These are phyloP conservation scores for Sciaenops ocellatus DNA, from an alignment of 2,797 vertebrate species.

Conservation along the genomic window DNA sequence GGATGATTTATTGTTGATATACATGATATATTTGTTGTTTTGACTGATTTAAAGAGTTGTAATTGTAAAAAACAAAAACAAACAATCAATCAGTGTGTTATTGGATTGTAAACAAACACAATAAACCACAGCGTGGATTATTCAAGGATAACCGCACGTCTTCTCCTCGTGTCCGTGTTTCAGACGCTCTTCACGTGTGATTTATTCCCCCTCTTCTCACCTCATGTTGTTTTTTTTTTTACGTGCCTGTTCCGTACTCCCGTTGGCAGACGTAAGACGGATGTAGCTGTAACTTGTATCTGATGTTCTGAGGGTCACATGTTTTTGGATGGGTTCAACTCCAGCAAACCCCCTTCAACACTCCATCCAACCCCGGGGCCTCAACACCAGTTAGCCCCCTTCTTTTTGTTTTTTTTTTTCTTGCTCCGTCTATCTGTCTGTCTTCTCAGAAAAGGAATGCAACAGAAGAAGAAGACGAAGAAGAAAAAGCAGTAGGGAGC, in stretches of 20 bases:
- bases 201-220: neutral
- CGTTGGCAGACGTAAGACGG: conserved; percentile 14
- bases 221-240: neutral
- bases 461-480: conserved; percentile 23
- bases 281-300: conserved; percentile 12
- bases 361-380: conserved; percentile 29
- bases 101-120: conserved; percentile 49
- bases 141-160: neutral
- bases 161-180: neutral
- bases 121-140: conserved; percentile 40
- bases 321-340: conserved; percentile 19
- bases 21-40: conserved; percentile 10
- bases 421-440: conserved; percentile 6
- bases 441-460: conserved; percentile 58
- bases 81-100: conserved; percentile 17
- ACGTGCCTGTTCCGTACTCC: conserved; percentile 3
- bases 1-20: neutral
- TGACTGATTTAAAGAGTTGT: conserved; percentile 29
- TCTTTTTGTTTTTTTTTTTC: conserved; percentile 4
- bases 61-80: conserved; percentile 20
- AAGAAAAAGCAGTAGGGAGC: conserved; percentile 22
- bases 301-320: conserved; percentile 40
- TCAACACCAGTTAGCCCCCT: conserved; percentile 44
- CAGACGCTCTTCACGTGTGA: neutral
- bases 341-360: conserved; percentile 1